A percentile compares a stretch with the other conserved stretches of the same genome.
Conservation (phyloP, 2,888 invertebrate genomes). For the Dryococelus australis region DNA sequence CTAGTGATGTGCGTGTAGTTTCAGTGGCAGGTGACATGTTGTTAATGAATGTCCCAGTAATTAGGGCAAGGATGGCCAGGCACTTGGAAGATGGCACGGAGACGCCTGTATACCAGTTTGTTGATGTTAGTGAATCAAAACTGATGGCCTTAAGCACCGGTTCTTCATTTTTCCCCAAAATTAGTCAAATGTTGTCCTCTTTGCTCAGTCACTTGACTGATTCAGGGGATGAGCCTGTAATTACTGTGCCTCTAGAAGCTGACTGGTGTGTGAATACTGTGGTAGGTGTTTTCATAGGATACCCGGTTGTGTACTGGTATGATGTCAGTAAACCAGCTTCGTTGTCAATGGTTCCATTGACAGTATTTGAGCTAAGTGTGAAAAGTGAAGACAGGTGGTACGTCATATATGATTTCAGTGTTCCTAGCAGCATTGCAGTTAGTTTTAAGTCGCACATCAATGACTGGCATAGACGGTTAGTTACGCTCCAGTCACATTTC, state of each 20-base stretch:
- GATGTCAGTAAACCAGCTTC: slow-evolving; percentile 35
- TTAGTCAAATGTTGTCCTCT: background rate
- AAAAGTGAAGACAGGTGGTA: slow-evolving; percentile 29
- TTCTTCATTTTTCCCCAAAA: background rate
- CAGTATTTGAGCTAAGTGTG: slow-evolving; percentile 42
- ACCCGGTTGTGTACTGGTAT: slow-evolving; percentile 55
- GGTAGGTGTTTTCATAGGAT: slow-evolving; percentile 54
- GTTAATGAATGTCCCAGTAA: slow-evolving; percentile 11
- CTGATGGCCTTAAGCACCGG: background rate
- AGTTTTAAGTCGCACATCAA: slow-evolving; percentile 32
- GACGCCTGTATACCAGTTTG: background rate
- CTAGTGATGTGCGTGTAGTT: slow-evolving; percentile 44
- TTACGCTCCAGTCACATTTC: slow-evolving; percentile 6
- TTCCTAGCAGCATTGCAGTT: slow-evolving; percentile 41
- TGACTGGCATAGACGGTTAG: slow-evolving; percentile 34
- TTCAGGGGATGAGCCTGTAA: background rate
- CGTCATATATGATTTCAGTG: slow-evolving; percentile 47
- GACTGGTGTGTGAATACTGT: slow-evolving; percentile 53
- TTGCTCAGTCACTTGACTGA: background rate
- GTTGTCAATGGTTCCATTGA: slow-evolving; percentile 39
- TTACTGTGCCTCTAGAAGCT: slow-evolving; percentile 16
- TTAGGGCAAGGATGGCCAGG: background rate
- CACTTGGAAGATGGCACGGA: background rate
- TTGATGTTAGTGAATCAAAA: background rate
- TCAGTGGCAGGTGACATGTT: slow-evolving; percentile 18